These are phyloP conservation scores for Diarsia rubi DNA, from an alignment of 2,888 invertebrate species.

Conservation along the genomic window DNA sequence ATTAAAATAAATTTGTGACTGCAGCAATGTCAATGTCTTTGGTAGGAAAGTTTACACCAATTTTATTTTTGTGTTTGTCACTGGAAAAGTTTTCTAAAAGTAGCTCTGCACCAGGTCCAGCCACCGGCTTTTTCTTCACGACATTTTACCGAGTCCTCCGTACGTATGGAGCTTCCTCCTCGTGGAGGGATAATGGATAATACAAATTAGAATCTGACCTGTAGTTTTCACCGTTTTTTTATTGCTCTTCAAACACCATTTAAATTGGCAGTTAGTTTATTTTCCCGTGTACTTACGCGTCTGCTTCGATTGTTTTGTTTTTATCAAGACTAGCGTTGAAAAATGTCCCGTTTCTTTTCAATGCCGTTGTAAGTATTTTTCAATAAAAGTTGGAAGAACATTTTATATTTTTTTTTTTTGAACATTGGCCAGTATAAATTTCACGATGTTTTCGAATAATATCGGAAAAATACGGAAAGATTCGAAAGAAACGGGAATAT, in stretches of 20 bases:
- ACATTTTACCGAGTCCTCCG: too few relatives aligned
- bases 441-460: too few relatives aligned
- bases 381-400: too few relatives aligned
- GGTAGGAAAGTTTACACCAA: not conserved
- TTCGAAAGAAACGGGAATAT: too few relatives aligned
- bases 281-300: constrained; percentile 1
- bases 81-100: constrained; percentile 3
- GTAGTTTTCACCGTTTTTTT: not conserved
- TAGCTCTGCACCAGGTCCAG: not conserved
- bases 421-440: too few relatives aligned
- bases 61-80: constrained; percentile 1
- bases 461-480: too few relatives aligned
- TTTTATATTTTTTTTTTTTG: too few relatives aligned
- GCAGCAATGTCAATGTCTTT: constrained; percentile 10
- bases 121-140: too few relatives aligned
- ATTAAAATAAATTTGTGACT: constrained; percentile 11
- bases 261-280: constrained; percentile 23
- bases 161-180: too few relatives aligned
- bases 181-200: not conserved
- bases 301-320: constrained; percentile 46
- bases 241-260: constrained; percentile 2
- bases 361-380: too few relatives aligned
- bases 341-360: too few relatives aligned
- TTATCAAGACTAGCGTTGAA: too few relatives aligned
- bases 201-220: not conserved